Evolutionary conservation across 92 coral and sea anemone species (phyloP).

Genomic region (Scolanthus callimorphus): DNA sequence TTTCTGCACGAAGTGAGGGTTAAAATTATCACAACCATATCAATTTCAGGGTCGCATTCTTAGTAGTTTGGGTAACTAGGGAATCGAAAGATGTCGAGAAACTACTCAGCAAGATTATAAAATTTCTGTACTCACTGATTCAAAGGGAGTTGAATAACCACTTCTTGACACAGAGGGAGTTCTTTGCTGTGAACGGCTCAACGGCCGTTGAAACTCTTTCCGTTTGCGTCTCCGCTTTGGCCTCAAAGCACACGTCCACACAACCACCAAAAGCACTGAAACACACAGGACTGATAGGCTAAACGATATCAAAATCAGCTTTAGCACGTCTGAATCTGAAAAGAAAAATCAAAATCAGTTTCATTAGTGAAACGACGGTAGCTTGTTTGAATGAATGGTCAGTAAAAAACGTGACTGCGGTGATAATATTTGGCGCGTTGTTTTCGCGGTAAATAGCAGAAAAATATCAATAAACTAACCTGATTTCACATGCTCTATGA

Average conservation of each 20-base stretch:
- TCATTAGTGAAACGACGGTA: not conserved
- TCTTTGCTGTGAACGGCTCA: conserved; percentile 9
- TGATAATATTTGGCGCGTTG: not conserved
- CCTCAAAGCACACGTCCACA: not conserved
- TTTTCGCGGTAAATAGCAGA: not conserved
- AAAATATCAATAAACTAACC: conserved; percentile 3
- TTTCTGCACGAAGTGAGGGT: no score
- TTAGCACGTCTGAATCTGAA: conserved; percentile 21
- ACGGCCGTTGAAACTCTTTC: conserved; percentile 28
- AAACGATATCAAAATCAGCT: conserved; percentile 14
- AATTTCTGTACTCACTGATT: no score
- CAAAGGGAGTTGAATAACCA: conserved; percentile 18
- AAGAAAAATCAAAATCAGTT: not conserved
- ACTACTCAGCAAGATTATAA: no score
- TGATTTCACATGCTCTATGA: conserved; percentile 28
- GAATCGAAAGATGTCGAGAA: no score
- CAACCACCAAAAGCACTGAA: conserved; percentile 3
- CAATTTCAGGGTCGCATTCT: no score
- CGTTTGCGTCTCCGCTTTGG: conserved; percentile 13
- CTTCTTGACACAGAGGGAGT: conserved; percentile 15
- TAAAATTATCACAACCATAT: no score
- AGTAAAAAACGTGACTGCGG: not conserved
- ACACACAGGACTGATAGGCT: conserved; percentile 10
- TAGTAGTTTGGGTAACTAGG: no score
- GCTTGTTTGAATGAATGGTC: not conserved